These are phyloP conservation scores for Phengaris arion DNA, from an alignment of 2,888 invertebrate genomes.

Conservation along the genomic window DNA sequence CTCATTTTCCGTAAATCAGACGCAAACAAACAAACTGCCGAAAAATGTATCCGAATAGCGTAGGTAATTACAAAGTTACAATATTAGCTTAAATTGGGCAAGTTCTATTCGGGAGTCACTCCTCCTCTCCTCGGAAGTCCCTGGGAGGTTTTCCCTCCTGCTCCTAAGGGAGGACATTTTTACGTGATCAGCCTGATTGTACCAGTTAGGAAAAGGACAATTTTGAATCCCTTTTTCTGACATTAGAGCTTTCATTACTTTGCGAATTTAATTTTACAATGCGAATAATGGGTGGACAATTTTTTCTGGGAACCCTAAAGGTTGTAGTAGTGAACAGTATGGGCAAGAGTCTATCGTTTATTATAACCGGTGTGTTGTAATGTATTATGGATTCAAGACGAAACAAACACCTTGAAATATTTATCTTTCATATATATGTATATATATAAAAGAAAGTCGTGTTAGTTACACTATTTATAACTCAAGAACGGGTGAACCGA, in stretches of 20 bases:
- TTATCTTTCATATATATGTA: no score
- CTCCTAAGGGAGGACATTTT: slow-evolving; percentile 19
- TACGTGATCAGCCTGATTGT: slow-evolving; percentile 32
- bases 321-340: no score
- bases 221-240: slow-evolving; percentile 13
- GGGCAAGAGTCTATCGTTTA: no score
- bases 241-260: not conserved
- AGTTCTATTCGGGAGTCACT: slow-evolving; percentile 7
- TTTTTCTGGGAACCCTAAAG: not conserved
- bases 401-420: no score
- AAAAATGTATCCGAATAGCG: not conserved
- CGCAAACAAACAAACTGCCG: not conserved
- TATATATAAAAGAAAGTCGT: no score
- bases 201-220: slow-evolving; percentile 28
- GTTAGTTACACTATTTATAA: no score
- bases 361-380: no score
- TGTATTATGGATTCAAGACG: no score
- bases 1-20: not conserved
- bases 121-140: no score
- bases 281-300: not conserved
- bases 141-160: not conserved
- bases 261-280: no score
- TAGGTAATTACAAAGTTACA: slow-evolving; percentile 23
- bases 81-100: slow-evolving; percentile 31
- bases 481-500: no score